phyloP scores from a whole-genome alignment of 2,888 invertebrate species.

The Papilio gigon region DNA sequence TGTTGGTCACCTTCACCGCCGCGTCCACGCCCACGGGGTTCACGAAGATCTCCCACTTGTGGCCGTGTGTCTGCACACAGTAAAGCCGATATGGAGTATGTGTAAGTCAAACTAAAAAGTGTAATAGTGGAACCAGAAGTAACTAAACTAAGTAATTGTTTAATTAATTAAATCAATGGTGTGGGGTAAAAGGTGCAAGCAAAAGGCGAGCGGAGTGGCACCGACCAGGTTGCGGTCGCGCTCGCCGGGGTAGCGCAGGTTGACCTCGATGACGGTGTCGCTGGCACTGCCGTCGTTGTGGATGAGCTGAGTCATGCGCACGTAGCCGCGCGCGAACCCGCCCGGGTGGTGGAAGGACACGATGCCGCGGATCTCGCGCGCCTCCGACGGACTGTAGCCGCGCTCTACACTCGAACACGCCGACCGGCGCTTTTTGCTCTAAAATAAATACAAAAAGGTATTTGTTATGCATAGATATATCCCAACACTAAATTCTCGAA shows the following conservation, averaged over 20 bases:
- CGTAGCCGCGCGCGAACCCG: slow-evolving; percentile 92
- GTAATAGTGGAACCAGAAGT: too few species aligned
- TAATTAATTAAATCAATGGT: too few species aligned
- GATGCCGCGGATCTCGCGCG: slow-evolving; percentile 91
- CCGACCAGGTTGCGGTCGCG: slow-evolving; percentile 89
- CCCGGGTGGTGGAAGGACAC: slow-evolving; percentile 95
- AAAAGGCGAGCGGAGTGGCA: neutral
- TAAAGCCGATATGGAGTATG: too few species aligned
- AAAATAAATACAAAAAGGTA: slow-evolving; percentile 30
- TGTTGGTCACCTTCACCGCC: slow-evolving; percentile 88
- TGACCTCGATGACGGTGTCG: slow-evolving; percentile 95
- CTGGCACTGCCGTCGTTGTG: slow-evolving; percentile 93
- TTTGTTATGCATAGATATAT: neutral
- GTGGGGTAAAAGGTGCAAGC: neutral
- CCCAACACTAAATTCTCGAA: neutral
- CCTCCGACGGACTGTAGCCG: slow-evolving; percentile 94
- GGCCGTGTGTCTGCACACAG: slow-evolving; percentile 86
- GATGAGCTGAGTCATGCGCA: slow-evolving; percentile 94
- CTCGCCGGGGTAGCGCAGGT: slow-evolving; percentile 92
- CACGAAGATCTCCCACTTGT: slow-evolving; percentile 95
- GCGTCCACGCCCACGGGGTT: slow-evolving; percentile 96
- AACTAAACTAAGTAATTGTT: too few species aligned
- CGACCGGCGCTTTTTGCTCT: slow-evolving; percentile 86
- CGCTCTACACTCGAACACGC: slow-evolving; percentile 93
- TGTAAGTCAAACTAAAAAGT: too few species aligned